These are phyloP conservation scores for Folsomia candida DNA, from an alignment of 2,888 invertebrate genomes.

Conservation along the genomic window DNA sequence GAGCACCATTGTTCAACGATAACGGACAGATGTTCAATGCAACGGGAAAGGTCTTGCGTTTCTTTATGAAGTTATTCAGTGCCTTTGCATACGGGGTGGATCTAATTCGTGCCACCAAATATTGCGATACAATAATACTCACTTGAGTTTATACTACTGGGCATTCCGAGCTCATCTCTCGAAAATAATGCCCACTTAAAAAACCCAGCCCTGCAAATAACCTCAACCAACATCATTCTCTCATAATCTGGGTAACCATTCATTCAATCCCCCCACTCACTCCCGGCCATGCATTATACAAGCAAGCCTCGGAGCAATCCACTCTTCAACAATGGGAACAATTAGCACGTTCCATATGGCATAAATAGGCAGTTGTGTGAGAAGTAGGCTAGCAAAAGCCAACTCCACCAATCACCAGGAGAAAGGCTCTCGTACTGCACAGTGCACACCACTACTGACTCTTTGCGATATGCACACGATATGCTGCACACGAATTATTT, in stretches of 20 bases:
- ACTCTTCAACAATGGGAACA: conserved; percentile 46
- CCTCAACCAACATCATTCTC: conserved; percentile 9
- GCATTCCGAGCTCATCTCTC: too few species aligned
- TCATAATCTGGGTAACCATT: too few species aligned
- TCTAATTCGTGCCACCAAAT: too few species aligned
- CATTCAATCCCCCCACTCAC: too few species aligned
- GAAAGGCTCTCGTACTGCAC: too few species aligned
- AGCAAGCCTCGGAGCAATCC: neutral
- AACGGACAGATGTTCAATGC: conserved; percentile 47
- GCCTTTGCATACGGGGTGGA: too few species aligned
- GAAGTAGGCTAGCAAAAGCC: conserved; percentile 36
- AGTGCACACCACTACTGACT: too few species aligned
- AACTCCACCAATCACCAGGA: conserved; percentile 46
- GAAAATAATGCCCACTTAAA: conserved; percentile 38
- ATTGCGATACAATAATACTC: too few species aligned
- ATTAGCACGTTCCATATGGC: conserved; percentile 51
- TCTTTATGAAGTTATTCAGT: neutral
- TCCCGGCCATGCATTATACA: too few species aligned
- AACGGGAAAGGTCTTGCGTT: neutral
- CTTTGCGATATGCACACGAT: too few species aligned
- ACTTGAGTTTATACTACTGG: too few species aligned
- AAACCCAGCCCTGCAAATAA: conserved; percentile 24
- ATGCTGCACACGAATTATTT: too few species aligned
- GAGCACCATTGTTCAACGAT: conserved; percentile 19
- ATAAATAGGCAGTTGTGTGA: conserved; percentile 35